These are phyloP conservation scores for Druon quercuslanigerum DNA, from an alignment of 1,140 invertebrate genomes.

Conservation along the genomic window DNA sequence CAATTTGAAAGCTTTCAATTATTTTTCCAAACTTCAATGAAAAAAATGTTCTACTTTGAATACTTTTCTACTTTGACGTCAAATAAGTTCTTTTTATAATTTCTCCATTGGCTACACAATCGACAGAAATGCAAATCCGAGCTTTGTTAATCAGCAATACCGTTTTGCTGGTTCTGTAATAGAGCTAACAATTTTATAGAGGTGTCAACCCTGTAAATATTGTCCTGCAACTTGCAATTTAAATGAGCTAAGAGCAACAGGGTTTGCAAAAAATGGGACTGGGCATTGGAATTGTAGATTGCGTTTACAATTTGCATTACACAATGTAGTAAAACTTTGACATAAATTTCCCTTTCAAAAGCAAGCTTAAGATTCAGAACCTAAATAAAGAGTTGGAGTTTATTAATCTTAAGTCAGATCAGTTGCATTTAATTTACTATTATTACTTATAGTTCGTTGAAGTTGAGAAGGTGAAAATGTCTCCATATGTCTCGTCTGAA, in stretches of 20 bases:
- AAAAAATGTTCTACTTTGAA: too few relatives aligned
- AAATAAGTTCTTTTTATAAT: too few relatives aligned
- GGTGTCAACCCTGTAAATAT: conserved; percentile 4
- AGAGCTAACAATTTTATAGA: background rate
- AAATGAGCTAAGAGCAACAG: conserved; percentile 23
- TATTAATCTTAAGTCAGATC: background rate
- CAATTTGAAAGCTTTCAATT: too few relatives aligned
- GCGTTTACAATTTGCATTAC: conserved; percentile 18
- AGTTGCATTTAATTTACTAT: too few relatives aligned
- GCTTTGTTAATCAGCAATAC: background rate
- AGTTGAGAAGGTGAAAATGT: too few relatives aligned
- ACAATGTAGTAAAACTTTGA: conserved; percentile 24
- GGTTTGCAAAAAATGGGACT: background rate
- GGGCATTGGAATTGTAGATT: conserved; percentile 24
- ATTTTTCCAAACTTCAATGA: too few relatives aligned
- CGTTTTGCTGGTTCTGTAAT: background rate
- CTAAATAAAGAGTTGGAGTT: background rate
- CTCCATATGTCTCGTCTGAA: too few relatives aligned
- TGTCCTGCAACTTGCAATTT: conserved; percentile 21
- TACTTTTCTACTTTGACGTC: too few relatives aligned
- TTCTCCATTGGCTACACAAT: too few relatives aligned
- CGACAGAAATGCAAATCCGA: too few relatives aligned
- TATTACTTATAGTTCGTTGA: too few relatives aligned
- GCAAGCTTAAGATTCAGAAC: background rate
- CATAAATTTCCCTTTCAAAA: conserved; percentile 16